phyloP scores from a whole-genome alignment of 2,797 vertebrate species.

The Cynopterus sphinx region DNA sequence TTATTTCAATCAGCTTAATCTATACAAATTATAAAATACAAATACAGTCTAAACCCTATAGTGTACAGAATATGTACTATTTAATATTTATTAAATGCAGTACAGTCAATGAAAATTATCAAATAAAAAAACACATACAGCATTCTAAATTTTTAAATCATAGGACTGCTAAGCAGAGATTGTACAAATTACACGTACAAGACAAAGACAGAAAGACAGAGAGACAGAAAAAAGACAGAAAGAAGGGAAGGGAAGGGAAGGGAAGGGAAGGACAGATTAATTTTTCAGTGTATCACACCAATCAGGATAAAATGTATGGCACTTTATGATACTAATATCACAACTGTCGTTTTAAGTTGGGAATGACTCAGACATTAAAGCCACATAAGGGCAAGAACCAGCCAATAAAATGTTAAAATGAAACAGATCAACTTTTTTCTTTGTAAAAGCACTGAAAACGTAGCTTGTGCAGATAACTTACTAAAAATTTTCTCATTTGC shows the following conservation, averaged over 20 bases:
- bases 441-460: slow-evolving; percentile 63
- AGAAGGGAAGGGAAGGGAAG: neutral
- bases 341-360: slow-evolving; percentile 59
- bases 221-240: slow-evolving; percentile 24
- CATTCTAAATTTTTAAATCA: slow-evolving; percentile 50
- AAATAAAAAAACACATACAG: slow-evolving; percentile 33
- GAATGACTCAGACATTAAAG: slow-evolving; percentile 54
- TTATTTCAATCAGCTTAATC: slow-evolving; percentile 41
- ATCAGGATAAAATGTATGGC: slow-evolving; percentile 69
- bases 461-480: slow-evolving; percentile 43
- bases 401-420: slow-evolving; percentile 13
- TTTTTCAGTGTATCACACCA: slow-evolving; percentile 67
- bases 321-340: slow-evolving; percentile 64
- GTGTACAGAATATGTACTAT: slow-evolving; percentile 63
- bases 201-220: slow-evolving; percentile 15
- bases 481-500: slow-evolving; percentile 33
- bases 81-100: slow-evolving; percentile 69
- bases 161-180: slow-evolving; percentile 34
- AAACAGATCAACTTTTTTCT: slow-evolving; percentile 35
- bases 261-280: neutral
- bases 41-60: slow-evolving; percentile 54
- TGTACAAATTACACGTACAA: slow-evolving; percentile 49
- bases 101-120: slow-evolving; percentile 56
- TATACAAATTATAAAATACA: slow-evolving; percentile 38
- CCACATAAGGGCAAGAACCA: neutral